These are phyloP conservation scores for Phodopus roborovskii DNA, from an alignment of 2,113 vertebrate genomes.

Conservation along the genomic window DNA sequence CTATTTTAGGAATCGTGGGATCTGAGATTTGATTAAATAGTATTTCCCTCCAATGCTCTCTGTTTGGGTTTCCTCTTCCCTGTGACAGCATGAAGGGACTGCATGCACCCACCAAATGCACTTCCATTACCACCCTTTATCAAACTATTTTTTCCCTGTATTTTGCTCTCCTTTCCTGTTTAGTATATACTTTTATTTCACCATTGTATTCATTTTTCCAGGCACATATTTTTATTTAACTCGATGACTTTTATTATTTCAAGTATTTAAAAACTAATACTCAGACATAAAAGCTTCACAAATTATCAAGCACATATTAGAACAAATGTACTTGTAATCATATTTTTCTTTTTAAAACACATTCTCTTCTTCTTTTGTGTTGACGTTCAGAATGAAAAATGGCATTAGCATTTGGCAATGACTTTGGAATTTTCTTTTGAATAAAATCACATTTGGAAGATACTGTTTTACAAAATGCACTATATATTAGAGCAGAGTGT, in stretches of 20 bases:
- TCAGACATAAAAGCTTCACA: neutral
- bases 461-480: conserved; percentile 91
- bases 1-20: neutral
- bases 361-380: conserved; percentile 83
- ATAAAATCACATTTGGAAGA: conserved; percentile 93
- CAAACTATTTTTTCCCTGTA: neutral
- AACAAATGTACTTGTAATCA: neutral
- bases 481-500: conserved; percentile 89
- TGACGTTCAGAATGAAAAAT: conserved; percentile 89
- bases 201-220: neutral
- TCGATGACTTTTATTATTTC: neutral
- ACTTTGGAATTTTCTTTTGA: conserved; percentile 85
- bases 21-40: conserved; percentile 3
- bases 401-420: conserved; percentile 80
- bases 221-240: neutral
- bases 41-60: neutral
- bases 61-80: neutral
- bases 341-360: neutral
- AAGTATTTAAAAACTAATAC: conserved; percentile 1
- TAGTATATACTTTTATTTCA: neutral
- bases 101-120: neutral
- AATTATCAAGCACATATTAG: neutral
- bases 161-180: neutral
- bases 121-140: neutral
- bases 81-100: neutral